Conservation (phyloP, 2,888 invertebrate genomes). For the Exephanes ischioxanthus region DNA sequence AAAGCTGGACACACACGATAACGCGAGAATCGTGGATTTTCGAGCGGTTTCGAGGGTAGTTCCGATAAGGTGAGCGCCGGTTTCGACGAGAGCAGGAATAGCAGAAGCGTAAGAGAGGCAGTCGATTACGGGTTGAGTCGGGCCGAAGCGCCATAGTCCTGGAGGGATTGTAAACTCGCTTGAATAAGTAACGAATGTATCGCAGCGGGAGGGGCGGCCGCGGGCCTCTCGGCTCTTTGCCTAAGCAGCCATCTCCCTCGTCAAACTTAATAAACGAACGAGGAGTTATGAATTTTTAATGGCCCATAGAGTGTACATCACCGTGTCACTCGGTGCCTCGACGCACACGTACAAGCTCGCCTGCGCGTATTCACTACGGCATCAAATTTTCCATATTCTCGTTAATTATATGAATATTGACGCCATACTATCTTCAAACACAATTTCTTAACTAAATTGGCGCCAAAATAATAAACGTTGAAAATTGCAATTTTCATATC, state of each 20-base stretch:
- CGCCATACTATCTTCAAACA: not conserved
- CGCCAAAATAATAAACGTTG: no score
- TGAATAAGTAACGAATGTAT: constrained; percentile 84
- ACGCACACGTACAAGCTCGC: constrained; percentile 11
- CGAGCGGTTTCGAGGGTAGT: not conserved
- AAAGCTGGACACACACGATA: not conserved
- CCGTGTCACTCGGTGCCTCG: constrained; percentile 56
- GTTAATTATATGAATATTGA: not conserved
- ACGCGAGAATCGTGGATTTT: not conserved
- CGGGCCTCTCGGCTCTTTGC: constrained; percentile 78
- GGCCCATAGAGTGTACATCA: constrained; percentile 58
- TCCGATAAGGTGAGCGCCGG: constrained; percentile 36
- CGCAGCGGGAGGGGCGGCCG: constrained; percentile 66
- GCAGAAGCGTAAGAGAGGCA: constrained; percentile 65
- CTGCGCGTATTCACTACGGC: not conserved
- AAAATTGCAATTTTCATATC: no score
- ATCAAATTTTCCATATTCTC: not conserved
- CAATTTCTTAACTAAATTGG: not conserved
- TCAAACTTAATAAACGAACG: constrained; percentile 84
- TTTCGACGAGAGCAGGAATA: constrained; percentile 56
- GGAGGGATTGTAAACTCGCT: constrained; percentile 84
- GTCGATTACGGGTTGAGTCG: constrained; percentile 81
- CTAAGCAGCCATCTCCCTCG: constrained; percentile 82
- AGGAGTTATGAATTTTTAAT: constrained; percentile 83
- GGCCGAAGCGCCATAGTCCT: constrained; percentile 36